Evolutionary conservation across 1,140 invertebrate species (phyloP).

Genomic region (Zaprionus ghesquierei): DNA sequence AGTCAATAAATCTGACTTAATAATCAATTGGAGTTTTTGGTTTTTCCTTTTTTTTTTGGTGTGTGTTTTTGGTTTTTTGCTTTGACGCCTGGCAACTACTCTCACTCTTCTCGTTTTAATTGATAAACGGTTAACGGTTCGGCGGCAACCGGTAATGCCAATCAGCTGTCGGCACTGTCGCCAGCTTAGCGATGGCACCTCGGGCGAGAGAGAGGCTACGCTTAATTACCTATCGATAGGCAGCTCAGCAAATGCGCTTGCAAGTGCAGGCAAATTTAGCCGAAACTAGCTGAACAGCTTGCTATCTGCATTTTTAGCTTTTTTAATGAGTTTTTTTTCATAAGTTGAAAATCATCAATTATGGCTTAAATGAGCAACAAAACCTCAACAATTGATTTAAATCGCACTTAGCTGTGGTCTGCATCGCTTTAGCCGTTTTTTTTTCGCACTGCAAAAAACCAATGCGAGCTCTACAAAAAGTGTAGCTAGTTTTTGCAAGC

Average conservation of each 20-base stretch:
- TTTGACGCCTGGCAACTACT: not conserved
- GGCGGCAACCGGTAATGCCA: slow-evolving; percentile 8
- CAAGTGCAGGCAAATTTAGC: too few species aligned
- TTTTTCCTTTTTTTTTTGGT: not conserved
- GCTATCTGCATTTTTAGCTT: not conserved
- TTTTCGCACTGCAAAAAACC: not conserved
- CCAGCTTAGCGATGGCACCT: slow-evolving; percentile 17
- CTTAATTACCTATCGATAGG: slow-evolving; percentile 42
- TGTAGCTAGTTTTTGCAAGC: not conserved
- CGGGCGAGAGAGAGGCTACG: not conserved
- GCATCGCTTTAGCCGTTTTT: not conserved
- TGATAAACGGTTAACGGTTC: slow-evolving; percentile 11
- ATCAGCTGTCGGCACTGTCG: slow-evolving; percentile 33
- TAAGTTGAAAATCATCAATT: not conserved
- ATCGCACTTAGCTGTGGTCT: not conserved
- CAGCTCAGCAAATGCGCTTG: not conserved
- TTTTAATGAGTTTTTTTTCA: not conserved
- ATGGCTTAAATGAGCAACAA: not conserved
- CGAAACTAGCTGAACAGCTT: not conserved
- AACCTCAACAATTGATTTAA: not conserved
- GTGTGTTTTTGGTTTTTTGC: not conserved
- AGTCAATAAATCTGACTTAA: not conserved
- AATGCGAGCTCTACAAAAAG: too few species aligned
- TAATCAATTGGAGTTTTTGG: not conserved
- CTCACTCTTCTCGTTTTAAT: slow-evolving; percentile 6